Percentiles rank a stretch among this genome's conserved stretches.
These are phyloP conservation scores for Pseudococcus jackbeardsleyi DNA, from an alignment of 2,888 invertebrate species.

Conservation along the genomic window DNA sequence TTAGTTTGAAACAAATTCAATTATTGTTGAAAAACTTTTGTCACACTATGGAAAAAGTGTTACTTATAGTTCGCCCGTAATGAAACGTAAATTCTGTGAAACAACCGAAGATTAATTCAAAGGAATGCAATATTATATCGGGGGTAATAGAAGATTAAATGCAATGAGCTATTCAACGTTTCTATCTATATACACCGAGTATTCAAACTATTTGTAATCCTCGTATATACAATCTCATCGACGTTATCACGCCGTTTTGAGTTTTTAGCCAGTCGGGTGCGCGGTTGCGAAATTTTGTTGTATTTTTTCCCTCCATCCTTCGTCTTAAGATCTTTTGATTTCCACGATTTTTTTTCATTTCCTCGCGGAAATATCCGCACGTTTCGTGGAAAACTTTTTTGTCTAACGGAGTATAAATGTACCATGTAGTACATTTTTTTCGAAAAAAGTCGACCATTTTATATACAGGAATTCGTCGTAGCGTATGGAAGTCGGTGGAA, in stretches of 20 bases:
- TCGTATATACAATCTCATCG: neutral
- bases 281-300: neutral
- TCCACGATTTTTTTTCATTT: neutral
- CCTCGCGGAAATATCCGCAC: neutral
- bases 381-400: neutral
- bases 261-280: neutral
- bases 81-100: slow-evolving; percentile 41
- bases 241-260: neutral
- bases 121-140: slow-evolving; percentile 45
- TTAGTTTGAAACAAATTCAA: slow-evolving; percentile 49
- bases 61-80: slow-evolving; percentile 49
- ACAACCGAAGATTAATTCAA: slow-evolving; percentile 45
- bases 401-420: neutral
- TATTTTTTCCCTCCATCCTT: neutral
- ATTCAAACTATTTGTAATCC: slow-evolving; percentile 38
- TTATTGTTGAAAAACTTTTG: slow-evolving; percentile 27
- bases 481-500: neutral
- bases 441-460: neutral
- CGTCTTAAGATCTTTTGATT: neutral
- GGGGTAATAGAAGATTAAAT: slow-evolving; percentile 27
- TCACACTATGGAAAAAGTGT: slow-evolving; percentile 19
- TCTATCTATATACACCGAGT: neutral
- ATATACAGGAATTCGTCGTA: neutral
- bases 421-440: neutral
- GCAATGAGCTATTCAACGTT: slow-evolving; percentile 42